Percentiles rank a stretch among this genome's conserved stretches.
Conservation (phyloP, 2,113 vertebrate species). For the Daboia siamensis region DNA sequence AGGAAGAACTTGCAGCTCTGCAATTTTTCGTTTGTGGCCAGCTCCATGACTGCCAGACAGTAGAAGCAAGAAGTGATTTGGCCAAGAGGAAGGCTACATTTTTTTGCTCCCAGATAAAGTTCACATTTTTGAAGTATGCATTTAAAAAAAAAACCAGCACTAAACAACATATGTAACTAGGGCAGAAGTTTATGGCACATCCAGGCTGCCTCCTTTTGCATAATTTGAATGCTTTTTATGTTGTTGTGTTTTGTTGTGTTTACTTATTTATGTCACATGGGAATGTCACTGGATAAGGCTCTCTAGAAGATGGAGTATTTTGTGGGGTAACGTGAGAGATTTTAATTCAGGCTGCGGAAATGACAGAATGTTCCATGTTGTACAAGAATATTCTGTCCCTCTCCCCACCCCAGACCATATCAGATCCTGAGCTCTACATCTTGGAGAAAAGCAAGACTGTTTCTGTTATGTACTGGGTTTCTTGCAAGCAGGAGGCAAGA, state of each 20-base stretch:
- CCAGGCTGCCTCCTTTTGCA: background rate
- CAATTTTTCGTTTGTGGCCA: slow-evolving; percentile 27
- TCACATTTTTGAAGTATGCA: background rate
- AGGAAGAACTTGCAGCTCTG: slow-evolving; percentile 38
- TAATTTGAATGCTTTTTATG: background rate
- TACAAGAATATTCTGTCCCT: background rate
- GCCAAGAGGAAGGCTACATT: background rate
- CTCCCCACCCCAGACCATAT: background rate
- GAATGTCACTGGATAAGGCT: background rate
- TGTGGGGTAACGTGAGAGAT: background rate
- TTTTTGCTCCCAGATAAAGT: background rate
- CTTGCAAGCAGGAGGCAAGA: too few relatives aligned
- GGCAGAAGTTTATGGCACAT: background rate
- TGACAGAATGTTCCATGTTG: background rate
- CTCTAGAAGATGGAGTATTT: background rate
- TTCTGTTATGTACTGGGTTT: background rate
- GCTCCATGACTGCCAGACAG: background rate
- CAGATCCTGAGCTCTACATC: background rate
- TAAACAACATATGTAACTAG: background rate
- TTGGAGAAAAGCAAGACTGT: background rate
- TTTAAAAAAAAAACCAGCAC: background rate
- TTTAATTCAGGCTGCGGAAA: background rate
- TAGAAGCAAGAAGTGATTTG: background rate
- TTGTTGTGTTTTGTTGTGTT: background rate
- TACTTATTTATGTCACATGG: background rate